Percentiles rank a stretch among this genome's conserved stretches.
These are phyloP conservation scores for Thera britannica DNA, from an alignment of 2,888 invertebrate genomes.

Conservation along the genomic window DNA sequence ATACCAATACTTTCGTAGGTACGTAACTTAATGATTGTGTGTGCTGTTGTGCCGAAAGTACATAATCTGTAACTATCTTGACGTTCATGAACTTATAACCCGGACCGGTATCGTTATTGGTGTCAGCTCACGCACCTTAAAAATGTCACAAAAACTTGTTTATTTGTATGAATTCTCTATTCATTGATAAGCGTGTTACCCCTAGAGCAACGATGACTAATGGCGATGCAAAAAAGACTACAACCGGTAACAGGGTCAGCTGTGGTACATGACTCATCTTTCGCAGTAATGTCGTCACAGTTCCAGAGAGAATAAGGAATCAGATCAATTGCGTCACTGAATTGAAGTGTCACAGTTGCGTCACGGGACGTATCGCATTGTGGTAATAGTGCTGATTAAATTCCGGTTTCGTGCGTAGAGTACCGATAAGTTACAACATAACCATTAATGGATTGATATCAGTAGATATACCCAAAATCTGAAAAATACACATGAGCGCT, in stretches of 20 bases:
- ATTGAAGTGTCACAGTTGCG: slow-evolving; percentile 50
- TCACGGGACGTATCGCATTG: slow-evolving; percentile 52
- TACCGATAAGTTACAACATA: slow-evolving; percentile 49
- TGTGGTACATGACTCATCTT: slow-evolving; percentile 67
- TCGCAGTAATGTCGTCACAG: slow-evolving; percentile 72
- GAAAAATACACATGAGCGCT: background rate
- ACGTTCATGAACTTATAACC: slow-evolving; percentile 21
- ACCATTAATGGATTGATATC: slow-evolving; percentile 37
- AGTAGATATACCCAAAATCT: background rate
- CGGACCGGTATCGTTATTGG: slow-evolving; percentile 4
- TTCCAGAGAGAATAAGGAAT: slow-evolving; percentile 60
- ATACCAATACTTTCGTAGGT: slow-evolving; percentile 5
- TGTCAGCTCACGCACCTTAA: slow-evolving; percentile 14
- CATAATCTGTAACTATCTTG: slow-evolving; percentile 16
- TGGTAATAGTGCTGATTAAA: slow-evolving; percentile 40
- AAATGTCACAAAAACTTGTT: slow-evolving; percentile 38
- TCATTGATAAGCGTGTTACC: slow-evolving; percentile 67
- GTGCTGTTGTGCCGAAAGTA: background rate
- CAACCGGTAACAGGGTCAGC: slow-evolving; percentile 62
- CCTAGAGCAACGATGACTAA: slow-evolving; percentile 71
- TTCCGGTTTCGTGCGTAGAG: slow-evolving; percentile 38
- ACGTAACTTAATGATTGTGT: slow-evolving; percentile 5
- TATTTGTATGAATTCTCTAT: slow-evolving; percentile 51
- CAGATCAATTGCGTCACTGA: slow-evolving; percentile 56
- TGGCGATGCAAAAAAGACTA: slow-evolving; percentile 66